These are phyloP conservation scores for Platynereis dumerilii DNA, from an alignment of 2,888 invertebrate species.

Conservation along the genomic window DNA sequence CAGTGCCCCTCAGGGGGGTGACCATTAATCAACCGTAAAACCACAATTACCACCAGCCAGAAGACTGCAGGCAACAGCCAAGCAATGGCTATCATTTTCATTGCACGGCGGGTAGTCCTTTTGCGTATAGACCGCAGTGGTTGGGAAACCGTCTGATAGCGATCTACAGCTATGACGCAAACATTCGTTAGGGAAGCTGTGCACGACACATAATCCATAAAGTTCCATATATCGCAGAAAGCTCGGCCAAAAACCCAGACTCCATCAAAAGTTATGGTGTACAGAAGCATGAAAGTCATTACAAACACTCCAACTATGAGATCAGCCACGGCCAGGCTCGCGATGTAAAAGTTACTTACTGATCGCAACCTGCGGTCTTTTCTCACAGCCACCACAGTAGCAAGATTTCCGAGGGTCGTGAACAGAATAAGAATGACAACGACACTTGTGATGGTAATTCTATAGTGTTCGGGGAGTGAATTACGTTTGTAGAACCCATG, in stretches of 20 bases:
- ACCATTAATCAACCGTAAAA: conserved; percentile 20
- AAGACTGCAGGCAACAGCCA: conserved; percentile 46
- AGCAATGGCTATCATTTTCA: conserved; percentile 39
- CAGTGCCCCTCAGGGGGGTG: conserved; percentile 20
- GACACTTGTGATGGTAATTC: conserved; percentile 14
- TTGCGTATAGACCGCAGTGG: conserved; percentile 45
- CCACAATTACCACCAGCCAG: conserved; percentile 41
- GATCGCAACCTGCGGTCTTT: conserved; percentile 30
- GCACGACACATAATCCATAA: conserved; percentile 40
- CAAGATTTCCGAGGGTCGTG: conserved; percentile 30
- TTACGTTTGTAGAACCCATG: conserved; percentile 1
- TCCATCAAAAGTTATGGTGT: conserved; percentile 30
- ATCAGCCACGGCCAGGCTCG: conserved; percentile 43
- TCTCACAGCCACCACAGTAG: conserved; percentile 28
- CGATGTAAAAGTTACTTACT: conserved; percentile 46
- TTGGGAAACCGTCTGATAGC: conserved; percentile 46
- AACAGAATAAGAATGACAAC: conserved; percentile 24
- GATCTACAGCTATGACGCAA: conserved; percentile 46
- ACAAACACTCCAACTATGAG: conserved; percentile 41
- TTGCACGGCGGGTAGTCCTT: conserved; percentile 41
- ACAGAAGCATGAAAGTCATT: conserved; percentile 40
- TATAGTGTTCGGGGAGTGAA: neutral
- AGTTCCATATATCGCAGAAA: conserved; percentile 42
- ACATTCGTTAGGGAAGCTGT: conserved; percentile 47
- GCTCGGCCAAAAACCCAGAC: conserved; percentile 32